Evolutionary conservation across 2,797 vertebrate species (phyloP).

Genomic region (Nannoperca australis): DNA sequence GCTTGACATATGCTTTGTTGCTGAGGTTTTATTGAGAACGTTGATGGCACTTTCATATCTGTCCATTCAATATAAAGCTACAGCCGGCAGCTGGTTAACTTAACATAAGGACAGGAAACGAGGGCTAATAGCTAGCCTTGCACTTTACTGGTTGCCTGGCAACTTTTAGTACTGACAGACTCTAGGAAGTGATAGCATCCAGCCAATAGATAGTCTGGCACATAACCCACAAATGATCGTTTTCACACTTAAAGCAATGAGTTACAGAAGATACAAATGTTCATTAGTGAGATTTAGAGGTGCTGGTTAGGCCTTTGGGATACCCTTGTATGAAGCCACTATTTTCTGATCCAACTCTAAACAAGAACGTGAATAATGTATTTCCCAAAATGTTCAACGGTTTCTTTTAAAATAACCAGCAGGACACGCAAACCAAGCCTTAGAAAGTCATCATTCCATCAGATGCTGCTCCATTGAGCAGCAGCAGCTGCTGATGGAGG

Average conservation of each 20-base stretch:
- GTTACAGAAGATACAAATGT: neutral
- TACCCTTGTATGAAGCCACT: neutral
- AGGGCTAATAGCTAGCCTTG: neutral
- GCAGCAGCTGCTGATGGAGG: neutral
- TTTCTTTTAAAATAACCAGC: neutral
- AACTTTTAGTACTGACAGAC: neutral
- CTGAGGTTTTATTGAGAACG: neutral
- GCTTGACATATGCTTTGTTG: neutral
- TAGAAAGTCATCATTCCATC: conserved; percentile 5
- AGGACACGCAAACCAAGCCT: neutral
- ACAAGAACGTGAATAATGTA: neutral
- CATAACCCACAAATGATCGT: neutral
- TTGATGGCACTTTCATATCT: neutral
- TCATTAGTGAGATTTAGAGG: neutral
- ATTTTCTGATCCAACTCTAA: neutral
- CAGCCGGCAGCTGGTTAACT: neutral
- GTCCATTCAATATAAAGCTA: neutral
- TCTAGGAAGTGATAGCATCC: neutral
- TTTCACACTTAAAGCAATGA: neutral
- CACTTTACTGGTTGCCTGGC: neutral
- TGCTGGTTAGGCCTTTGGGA: neutral
- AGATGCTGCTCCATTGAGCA: neutral
- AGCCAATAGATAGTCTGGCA: neutral
- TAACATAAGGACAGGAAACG: neutral
- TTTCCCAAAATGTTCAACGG: neutral